Conservation (phyloP, 2,888 invertebrate species). For the Pandemis heparana region DNA sequence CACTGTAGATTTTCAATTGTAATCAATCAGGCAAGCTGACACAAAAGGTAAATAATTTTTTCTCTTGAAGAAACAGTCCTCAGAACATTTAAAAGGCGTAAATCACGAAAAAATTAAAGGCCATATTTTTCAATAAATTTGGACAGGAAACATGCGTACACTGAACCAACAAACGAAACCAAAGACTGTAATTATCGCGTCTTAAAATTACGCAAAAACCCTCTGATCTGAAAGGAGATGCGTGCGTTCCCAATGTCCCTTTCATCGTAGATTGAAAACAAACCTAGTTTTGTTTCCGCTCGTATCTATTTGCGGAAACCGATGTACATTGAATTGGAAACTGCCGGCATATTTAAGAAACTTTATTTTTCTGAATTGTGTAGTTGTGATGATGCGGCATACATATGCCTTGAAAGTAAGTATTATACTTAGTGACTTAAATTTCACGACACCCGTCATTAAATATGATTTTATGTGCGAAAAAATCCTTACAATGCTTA, state of each 20-base stretch:
- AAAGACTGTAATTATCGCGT: constrained; percentile 16
- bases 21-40: too few species aligned
- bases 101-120: background rate
- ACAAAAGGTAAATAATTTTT: background rate
- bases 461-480: background rate
- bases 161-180: constrained; percentile 31
- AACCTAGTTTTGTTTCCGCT: constrained; percentile 63
- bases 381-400: too few species aligned
- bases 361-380: constrained; percentile 10
- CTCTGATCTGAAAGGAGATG: constrained; percentile 45
- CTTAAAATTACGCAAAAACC: constrained; percentile 55
- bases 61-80: background rate
- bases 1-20: too few species aligned
- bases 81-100: background rate
- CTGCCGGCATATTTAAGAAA: constrained; percentile 9
- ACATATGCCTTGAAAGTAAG: too few species aligned
- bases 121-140: background rate
- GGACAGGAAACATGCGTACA: constrained; percentile 11
- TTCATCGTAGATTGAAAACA: constrained; percentile 54
- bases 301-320: constrained; percentile 53
- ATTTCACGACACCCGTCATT: background rate
- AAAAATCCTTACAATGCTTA: too few species aligned
- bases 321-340: constrained; percentile 30
- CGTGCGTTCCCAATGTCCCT: constrained; percentile 49
- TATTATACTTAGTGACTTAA: background rate